Evolutionary conservation across 2,888 invertebrate species (phyloP).

Genomic region (Lithophane leautieri): DNA sequence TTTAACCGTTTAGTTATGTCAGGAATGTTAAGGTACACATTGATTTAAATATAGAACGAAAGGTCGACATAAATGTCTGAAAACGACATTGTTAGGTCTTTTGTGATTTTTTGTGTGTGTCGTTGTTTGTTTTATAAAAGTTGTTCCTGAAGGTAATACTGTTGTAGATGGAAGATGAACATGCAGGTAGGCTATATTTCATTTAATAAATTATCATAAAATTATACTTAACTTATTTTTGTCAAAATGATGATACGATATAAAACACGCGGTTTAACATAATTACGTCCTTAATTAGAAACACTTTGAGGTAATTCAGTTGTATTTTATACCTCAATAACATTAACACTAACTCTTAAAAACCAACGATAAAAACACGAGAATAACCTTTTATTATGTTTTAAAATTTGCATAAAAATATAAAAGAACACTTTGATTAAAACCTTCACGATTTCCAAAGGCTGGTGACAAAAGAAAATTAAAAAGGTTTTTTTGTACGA

Average conservation of each 20-base stretch:
- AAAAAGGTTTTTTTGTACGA: constrained; percentile 52
- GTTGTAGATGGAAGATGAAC: background rate
- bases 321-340: constrained; percentile 18
- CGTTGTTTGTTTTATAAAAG: constrained; percentile 13
- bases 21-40: constrained; percentile 44
- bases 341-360: constrained; percentile 36
- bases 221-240: background rate
- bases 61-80: constrained; percentile 26
- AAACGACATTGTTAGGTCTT: constrained; percentile 14
- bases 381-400: constrained; percentile 43
- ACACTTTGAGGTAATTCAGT: background rate
- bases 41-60: constrained; percentile 49
- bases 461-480: constrained; percentile 47
- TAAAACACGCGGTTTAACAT: no score
- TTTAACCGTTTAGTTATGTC: constrained; percentile 55
- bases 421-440: constrained; percentile 65
- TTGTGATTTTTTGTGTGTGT: constrained; percentile 12
- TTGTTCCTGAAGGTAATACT: background rate
- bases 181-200: no score
- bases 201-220: background rate
- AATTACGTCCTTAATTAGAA: constrained; percentile 12
- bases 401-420: constrained; percentile 58
- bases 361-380: constrained; percentile 31
- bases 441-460: constrained; percentile 51
- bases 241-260: background rate